These are phyloP conservation scores for Pelosia muscerda DNA, from an alignment of 2,888 invertebrate species.

Conservation along the genomic window DNA sequence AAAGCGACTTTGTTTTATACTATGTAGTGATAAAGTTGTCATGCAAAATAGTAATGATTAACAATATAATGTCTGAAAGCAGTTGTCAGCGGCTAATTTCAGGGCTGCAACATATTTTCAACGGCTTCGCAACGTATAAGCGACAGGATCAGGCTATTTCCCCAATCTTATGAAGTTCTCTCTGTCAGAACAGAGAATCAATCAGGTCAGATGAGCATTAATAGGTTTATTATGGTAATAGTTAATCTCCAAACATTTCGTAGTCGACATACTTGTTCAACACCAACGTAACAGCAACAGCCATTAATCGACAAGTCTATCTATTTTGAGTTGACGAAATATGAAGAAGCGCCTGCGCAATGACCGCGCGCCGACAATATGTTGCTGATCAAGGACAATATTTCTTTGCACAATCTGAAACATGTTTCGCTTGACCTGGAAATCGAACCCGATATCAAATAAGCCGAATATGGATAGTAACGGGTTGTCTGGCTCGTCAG, in stretches of 20 bases:
- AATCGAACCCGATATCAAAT: conserved; percentile 34
- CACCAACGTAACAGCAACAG: conserved; percentile 26
- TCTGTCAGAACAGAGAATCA: background rate
- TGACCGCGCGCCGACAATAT: conserved; percentile 25
- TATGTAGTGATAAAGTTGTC: too few species aligned
- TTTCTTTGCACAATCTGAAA: conserved; percentile 49
- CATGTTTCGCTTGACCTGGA: conserved; percentile 52
- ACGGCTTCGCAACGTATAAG: background rate
- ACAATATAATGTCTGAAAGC: background rate
- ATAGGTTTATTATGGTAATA: conserved; percentile 25
- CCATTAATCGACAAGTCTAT: conserved; percentile 23
- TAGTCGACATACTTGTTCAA: conserved; percentile 30
- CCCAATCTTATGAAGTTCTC: background rate
- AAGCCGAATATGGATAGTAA: conserved; percentile 21
- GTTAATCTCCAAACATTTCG: conserved; percentile 22
- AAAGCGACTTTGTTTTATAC: too few species aligned
- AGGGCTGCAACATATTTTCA: background rate
- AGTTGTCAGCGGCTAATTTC: background rate
- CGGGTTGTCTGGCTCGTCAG: conserved; percentile 11
- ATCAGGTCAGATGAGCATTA: too few species aligned
- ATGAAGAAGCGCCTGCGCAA: conserved; percentile 41
- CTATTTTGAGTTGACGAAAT: conserved; percentile 37
- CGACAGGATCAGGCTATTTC: background rate
- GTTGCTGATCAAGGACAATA: conserved; percentile 41
- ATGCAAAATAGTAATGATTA: too few species aligned